Evolutionary conservation across 1,140 invertebrate species (phyloP).

Genomic region (Pachyrhynchus sulphureomaculatus): DNA sequence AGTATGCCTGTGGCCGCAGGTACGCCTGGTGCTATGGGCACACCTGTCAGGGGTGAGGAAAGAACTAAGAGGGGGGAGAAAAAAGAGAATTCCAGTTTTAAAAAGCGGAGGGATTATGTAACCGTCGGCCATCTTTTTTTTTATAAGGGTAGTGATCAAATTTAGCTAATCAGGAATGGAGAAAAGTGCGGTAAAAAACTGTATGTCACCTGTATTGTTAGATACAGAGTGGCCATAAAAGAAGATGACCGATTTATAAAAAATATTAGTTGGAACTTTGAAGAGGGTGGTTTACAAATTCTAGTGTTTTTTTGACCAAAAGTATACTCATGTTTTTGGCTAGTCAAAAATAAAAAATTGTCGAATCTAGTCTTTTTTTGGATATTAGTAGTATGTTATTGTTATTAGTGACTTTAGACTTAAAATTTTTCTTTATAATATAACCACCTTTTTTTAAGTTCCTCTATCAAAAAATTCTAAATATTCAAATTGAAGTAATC

Average conservation of each 20-base stretch:
- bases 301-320: neutral
- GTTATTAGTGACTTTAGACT: no score
- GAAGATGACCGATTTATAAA: no score
- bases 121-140: no score
- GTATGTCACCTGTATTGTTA: no score
- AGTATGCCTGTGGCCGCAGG: conserved; percentile 16
- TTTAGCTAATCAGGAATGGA: no score
- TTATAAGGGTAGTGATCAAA: no score
- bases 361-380: no score
- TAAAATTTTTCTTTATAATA: neutral
- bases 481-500: neutral
- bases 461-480: neutral
- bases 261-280: neutral
- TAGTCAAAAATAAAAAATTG: neutral
- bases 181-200: no score
- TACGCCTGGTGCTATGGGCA: neutral
- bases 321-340: neutral
- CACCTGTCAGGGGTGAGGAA: conserved; percentile 8
- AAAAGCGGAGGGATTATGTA: no score
- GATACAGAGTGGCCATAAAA: no score
- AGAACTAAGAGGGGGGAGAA: conserved; percentile 43
- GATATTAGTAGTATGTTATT: no score
- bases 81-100: conserved; percentile 38
- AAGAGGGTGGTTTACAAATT: neutral
- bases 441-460: neutral